phyloP scores from a whole-genome alignment of 2,113 vertebrate species.

The Grammatotria lemairii region DNA sequence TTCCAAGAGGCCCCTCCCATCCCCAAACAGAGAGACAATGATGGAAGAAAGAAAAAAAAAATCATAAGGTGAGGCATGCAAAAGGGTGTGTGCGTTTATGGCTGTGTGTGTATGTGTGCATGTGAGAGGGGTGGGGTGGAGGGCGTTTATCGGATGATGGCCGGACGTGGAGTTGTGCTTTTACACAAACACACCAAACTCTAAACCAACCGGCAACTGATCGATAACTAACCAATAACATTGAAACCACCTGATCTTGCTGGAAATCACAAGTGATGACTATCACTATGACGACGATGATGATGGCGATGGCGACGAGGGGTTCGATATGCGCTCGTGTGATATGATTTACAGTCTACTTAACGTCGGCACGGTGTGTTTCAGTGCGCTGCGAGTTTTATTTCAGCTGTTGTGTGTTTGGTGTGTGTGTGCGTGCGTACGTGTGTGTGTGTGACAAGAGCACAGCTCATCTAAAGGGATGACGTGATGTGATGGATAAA shows the following conservation, averaged over 20 bases:
- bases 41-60: conserved; percentile 31
- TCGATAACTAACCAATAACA: conserved; percentile 44
- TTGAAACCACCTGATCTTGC: conserved; percentile 32
- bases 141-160: not conserved
- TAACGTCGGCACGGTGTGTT: conserved; percentile 13
- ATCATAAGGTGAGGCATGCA: conserved; percentile 44
- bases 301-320: not conserved
- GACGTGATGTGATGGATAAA: conserved; percentile 47
- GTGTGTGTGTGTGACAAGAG: conserved; percentile 29
- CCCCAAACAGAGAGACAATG: conserved; percentile 34
- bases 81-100: not conserved
- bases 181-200: conserved; percentile 58
- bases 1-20: conserved; percentile 29
- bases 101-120: no score
- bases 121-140: not conserved
- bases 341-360: conserved; percentile 28
- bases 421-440: not conserved
- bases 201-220: conserved; percentile 45
- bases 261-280: conserved; percentile 28
- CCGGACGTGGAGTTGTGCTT: conserved; percentile 51
- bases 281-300: conserved; percentile 10
- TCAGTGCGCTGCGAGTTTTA: conserved; percentile 10
- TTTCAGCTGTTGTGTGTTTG: not conserved
- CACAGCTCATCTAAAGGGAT: conserved; percentile 62
- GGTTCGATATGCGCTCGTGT: conserved; percentile 16